Percentiles rank a stretch among this genome's conserved stretches.
Conservation (phyloP, 2,113 vertebrate genomes). For the Tachysurus vachellii region DNA sequence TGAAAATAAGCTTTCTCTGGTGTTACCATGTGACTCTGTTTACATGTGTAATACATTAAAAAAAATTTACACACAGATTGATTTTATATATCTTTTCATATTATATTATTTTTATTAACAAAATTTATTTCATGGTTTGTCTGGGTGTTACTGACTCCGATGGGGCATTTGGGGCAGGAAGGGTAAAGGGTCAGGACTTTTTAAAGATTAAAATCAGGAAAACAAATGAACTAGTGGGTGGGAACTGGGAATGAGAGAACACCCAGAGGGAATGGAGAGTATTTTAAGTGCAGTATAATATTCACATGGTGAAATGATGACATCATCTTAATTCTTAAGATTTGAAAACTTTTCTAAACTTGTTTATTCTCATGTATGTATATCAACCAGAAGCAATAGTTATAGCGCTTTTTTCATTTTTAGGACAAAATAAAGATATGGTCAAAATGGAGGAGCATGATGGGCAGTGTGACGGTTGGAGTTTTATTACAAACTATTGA, state of each 20-base stretch:
- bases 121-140: not conserved
- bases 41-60: not conserved
- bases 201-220: not conserved
- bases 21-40: not conserved
- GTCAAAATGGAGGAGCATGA: not conserved
- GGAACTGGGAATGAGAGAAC: not conserved
- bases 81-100: not conserved
- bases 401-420: not conserved
- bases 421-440: not conserved
- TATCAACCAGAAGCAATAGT: not conserved
- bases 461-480: not conserved
- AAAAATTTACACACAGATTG: not conserved
- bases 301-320: not conserved
- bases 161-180: not conserved
- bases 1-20: not conserved
- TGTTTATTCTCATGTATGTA: not conserved
- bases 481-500: not conserved
- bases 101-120: not conserved
- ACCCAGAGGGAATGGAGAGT: not conserved
- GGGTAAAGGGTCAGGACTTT: not conserved
- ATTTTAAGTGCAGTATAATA: not conserved
- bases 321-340: not conserved
- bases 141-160: not conserved
- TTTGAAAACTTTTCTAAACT: not conserved
- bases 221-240: constrained; percentile 10